Base-by-base conservation (phyloP, 2,888 invertebrate species). In the Leptopilina syphax region DNA sequence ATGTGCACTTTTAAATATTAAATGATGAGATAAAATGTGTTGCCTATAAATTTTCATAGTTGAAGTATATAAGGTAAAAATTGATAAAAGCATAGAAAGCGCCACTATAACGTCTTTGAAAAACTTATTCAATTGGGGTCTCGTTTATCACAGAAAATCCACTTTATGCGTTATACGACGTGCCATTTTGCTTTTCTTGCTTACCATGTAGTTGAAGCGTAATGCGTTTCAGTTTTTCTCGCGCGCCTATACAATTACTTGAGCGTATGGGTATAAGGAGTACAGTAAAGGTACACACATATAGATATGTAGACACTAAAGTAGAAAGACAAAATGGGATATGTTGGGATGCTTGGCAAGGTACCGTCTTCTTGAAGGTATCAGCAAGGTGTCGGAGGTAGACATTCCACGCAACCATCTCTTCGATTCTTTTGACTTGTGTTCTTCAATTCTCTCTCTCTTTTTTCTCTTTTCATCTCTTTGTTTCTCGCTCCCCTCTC, bases 311-410 rank as follows among this genome's bases (percentile, higher is more conserved):
- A 10, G 12, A 50, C 10, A 65, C 34, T 65, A 65, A 65, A 65
- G 70, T 34, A 41, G 70, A 73, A 27, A 73, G 34, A 73, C 68
- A 73, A 73, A 57, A n/a, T 57, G 70, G 54, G n/a, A 57, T 73
- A 73, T 57, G 54, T 57, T 41, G 27, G 18, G 70, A 79, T 65
- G 73, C 63, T 18, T 66, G 76, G 76, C 79, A 79, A 76, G 77
- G 67, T 78, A 57, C 78, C 60, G 18, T 60, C 68, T 80, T 78
- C 78, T 83, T 68, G 80, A 81, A 79, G 67, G 79, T 73, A 34
- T 80, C 81, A 41, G 47, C 57, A 57, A 84, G 84, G 84, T 84
- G 84, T 84, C 80, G 83, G 81, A 81, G 82, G 82, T 77, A 81
- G 83, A 82, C 84, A 81, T 80, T 79, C 73, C 73, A 73, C 18